These are phyloP conservation scores for Otus sunia DNA, from an alignment of 2,113 vertebrate genomes.

Conservation along the genomic window DNA sequence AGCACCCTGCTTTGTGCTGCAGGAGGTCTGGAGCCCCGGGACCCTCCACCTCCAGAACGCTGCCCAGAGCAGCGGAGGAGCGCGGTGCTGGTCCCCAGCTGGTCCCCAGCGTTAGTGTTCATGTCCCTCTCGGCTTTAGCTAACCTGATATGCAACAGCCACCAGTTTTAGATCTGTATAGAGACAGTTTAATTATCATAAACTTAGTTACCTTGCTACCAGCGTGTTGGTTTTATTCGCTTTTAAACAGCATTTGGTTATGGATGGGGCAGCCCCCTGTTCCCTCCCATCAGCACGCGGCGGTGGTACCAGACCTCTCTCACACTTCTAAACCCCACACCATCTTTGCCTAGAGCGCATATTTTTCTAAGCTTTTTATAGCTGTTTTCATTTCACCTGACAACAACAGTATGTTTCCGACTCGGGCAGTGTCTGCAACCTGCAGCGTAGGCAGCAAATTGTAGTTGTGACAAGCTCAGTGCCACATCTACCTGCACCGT, in stretches of 20 bases:
- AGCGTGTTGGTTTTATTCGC: rapidly evolving
- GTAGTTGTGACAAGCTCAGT: neutral
- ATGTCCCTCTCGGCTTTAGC: rapidly evolving
- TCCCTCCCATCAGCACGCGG: neutral
- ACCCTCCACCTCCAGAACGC: neutral
- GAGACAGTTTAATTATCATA: neutral
- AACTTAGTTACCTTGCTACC: neutral
- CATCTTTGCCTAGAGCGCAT: neutral
- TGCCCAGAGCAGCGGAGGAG: neutral
- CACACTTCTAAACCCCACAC: neutral
- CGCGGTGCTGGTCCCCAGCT: neutral
- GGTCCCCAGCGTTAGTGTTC: neutral
- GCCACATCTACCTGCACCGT: neutral
- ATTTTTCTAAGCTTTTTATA: neutral
- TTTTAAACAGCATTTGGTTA: neutral
- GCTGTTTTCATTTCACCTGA: neutral
- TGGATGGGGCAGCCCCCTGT: neutral
- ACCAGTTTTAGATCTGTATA: neutral
- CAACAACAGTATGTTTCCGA: neutral
- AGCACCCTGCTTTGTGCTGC: neutral
- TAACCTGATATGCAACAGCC: rapidly evolving
- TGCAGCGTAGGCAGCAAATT: neutral
- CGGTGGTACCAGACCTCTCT: rapidly evolving
- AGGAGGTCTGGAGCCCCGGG: neutral
- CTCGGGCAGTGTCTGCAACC: neutral